Conservation (phyloP, 2,888 invertebrate species). For the Timema podura region DNA sequence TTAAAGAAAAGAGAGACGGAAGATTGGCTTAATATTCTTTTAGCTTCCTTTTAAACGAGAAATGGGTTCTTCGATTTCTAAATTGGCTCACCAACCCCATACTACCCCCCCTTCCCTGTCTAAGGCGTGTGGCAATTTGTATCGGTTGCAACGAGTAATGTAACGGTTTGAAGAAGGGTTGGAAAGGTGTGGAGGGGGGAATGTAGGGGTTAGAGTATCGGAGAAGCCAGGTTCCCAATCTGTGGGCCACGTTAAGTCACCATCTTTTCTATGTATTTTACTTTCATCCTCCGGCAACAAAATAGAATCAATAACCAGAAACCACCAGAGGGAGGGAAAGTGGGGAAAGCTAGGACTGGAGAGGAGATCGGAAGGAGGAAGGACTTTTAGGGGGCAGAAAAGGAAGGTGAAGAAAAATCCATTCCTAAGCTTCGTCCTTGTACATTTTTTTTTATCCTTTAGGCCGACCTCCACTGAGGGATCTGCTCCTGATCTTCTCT, state of each 20-base stretch:
- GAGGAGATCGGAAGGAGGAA: slow-evolving; percentile 4
- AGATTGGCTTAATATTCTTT: too few relatives aligned
- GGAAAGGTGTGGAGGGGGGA: neutral
- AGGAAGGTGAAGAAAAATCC: neutral
- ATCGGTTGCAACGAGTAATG: neutral
- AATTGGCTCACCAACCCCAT: too few relatives aligned
- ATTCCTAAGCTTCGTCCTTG: too few relatives aligned
- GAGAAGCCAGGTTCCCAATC: slow-evolving; percentile 2
- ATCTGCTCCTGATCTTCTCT: too few relatives aligned
- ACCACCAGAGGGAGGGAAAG: neutral
- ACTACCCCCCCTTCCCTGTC: too few relatives aligned
- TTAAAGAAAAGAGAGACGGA: too few relatives aligned
- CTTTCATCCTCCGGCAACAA: neutral
- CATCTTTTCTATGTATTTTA: slow-evolving; percentile 15
- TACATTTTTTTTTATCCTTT: too few relatives aligned
- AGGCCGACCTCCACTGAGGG: too few relatives aligned
- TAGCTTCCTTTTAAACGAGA: too few relatives aligned
- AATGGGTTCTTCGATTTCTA: too few relatives aligned
- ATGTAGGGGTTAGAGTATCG: too few relatives aligned
- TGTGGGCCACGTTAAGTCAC: slow-evolving; percentile 13
- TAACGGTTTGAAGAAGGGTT: neutral
- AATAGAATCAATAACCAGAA: too few relatives aligned
- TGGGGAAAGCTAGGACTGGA: neutral
- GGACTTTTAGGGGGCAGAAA: neutral
- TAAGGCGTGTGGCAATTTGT: slow-evolving; percentile 9